Percentiles rank a stretch among this genome's conserved stretches.
These are phyloP conservation scores for Siphonodentalium dalli DNA, from an alignment of 2,888 invertebrate species.

Conservation along the genomic window DNA sequence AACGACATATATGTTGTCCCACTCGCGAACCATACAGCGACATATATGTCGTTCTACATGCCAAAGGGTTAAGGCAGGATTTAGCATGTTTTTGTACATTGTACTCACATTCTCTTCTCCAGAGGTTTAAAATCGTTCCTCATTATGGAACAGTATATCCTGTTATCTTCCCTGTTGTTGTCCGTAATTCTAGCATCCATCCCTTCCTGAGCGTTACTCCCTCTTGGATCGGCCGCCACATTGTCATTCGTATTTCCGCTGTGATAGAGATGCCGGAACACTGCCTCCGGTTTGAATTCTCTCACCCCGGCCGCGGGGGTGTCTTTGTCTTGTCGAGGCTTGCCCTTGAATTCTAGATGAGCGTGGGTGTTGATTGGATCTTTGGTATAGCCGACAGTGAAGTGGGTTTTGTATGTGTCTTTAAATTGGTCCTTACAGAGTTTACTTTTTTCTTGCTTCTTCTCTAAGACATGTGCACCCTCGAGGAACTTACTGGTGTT, in stretches of 20 bases:
- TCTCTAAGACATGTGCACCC: too few species aligned
- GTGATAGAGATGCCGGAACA: constrained; percentile 38
- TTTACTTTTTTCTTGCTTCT: too few species aligned
- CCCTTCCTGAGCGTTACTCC: constrained; percentile 36
- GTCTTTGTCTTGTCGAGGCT: constrained; percentile 29
- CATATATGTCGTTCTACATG: too few species aligned
- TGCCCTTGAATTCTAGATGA: constrained; percentile 36
- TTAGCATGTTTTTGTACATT: background rate
- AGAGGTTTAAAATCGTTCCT: constrained; percentile 47
- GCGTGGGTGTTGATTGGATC: constrained; percentile 40
- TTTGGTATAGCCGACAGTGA: constrained; percentile 40
- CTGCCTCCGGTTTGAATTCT: constrained; percentile 32
- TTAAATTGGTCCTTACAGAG: constrained; percentile 3
- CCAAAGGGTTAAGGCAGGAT: background rate
- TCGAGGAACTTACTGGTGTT: too few species aligned
- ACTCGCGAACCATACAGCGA: too few species aligned
- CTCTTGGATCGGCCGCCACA: constrained; percentile 38
- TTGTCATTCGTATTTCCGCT: constrained; percentile 48
- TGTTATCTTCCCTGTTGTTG: constrained; percentile 23
- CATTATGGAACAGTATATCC: constrained; percentile 46
- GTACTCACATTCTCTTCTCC: constrained; percentile 33
- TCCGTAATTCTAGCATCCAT: constrained; percentile 35
- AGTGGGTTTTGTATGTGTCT: constrained; percentile 39
- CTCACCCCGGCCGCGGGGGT: constrained; percentile 39
- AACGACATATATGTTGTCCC: too few species aligned